Evolutionary conservation across 2,113 vertebrate genomes (phyloP), one percentile per base, ranked within the genome.

Genomic region (Panthera leo): DNA sequence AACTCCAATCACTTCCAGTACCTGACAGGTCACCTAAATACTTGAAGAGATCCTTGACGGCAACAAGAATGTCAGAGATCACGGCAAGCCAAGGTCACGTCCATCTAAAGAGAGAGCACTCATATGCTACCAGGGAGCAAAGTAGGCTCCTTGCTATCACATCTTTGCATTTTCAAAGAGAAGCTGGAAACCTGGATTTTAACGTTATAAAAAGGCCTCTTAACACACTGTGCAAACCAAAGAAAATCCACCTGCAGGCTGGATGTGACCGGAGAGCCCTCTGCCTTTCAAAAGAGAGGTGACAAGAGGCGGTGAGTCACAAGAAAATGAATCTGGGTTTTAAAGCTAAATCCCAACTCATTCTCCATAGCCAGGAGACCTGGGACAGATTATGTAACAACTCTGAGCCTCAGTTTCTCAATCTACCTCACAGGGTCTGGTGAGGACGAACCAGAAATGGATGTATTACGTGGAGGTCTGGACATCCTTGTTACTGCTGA

Each of bases 401-500:
- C 27, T 9, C 5, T 5, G 7, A 85, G 55, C 45, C 39, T 86
- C 36, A 1, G 78, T 92, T 75, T 92, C 55, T n/a, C 21, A 48
- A 15, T 23, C 14, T 55, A 36, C 18, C 23, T 89, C 39, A 12
- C 2, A 45, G n/a, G 25, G 23, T 36, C 21, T 45, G 29, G n/a
- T 36, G 39, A 90, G 15, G 8, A 34, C 3, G 0, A 45, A 48
- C 34, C 11, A 39, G 48, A 92, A 93, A 51, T 2, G 4, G 21
- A 5, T 2, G 48, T 25, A 36, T 27, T 34, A 36, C 1, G 3
- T 0, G 0, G 63, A 83, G 67, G 25, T 15, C 42, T 9, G 1
- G 4, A 27, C 55, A 1, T 15, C 18, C 3, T 27, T 36, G 10
- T 36, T 45, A 63, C 2, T 75, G 39, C 34, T 27, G 36, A 13